phyloP scores from a whole-genome alignment of 2,113 vertebrate genomes.

The Microcebus jonahi region DNA sequence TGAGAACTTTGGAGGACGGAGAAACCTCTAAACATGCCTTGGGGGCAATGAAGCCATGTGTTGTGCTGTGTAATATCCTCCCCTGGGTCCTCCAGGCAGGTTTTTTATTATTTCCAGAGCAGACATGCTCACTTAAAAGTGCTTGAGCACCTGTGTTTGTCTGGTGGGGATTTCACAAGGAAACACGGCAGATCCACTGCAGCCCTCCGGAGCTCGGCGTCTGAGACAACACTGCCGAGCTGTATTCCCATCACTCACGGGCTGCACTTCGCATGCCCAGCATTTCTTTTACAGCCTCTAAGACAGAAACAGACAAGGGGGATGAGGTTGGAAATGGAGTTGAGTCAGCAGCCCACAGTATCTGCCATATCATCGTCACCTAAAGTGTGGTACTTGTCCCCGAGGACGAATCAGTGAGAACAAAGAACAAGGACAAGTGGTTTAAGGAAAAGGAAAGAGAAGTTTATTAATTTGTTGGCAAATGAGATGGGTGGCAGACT shows the following conservation, averaged over 20 bases:
- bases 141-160: not conserved
- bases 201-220: not conserved
- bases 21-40: not conserved
- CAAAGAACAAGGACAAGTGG: no score
- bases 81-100: not conserved
- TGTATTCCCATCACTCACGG: accelerated
- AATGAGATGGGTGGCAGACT: no score
- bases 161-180: not conserved
- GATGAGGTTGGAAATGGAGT: not conserved
- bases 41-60: not conserved
- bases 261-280: not conserved
- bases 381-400: no score
- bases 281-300: not conserved
- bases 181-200: accelerated
- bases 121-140: not conserved
- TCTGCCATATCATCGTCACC: not conserved
- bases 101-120: not conserved
- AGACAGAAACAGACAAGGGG: not conserved
- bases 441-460: no score
- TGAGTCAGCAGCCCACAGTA: not conserved
- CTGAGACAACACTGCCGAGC: not conserved
- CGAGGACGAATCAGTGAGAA: no score
- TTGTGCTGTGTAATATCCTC: not conserved
- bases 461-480: no score
- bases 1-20: not conserved